phyloP scores from a whole-genome alignment of 2,113 vertebrate genomes.

The Zootoca vivipara region DNA sequence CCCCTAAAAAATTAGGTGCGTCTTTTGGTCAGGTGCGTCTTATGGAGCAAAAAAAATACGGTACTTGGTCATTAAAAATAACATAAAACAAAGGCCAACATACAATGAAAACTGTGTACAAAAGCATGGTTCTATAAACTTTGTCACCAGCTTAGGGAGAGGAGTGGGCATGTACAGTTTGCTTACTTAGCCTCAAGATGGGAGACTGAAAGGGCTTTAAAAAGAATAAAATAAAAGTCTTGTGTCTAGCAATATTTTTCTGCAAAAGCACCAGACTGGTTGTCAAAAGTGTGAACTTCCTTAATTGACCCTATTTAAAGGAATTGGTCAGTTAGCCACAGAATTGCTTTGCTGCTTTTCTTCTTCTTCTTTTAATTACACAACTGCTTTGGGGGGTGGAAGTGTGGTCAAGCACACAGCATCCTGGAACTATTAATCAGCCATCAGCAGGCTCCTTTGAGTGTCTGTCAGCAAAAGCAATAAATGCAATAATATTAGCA shows the following conservation, averaged over 20 bases:
- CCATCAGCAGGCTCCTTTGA: background rate
- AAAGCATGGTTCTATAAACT: background rate
- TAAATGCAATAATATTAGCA: slow-evolving; percentile 25
- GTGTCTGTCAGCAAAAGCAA: background rate
- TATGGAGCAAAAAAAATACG: too few relatives aligned
- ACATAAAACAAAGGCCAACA: background rate
- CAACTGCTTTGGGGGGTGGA: slow-evolving; percentile 18
- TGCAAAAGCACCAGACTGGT: too few relatives aligned
- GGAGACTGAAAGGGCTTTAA: background rate
- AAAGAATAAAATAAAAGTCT: too few relatives aligned
- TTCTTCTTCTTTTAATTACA: background rate
- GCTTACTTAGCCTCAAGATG: background rate
- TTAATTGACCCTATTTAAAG: slow-evolving; percentile 24
- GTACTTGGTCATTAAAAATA: background rate
- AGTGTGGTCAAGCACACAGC: background rate
- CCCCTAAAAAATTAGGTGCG: too few relatives aligned
- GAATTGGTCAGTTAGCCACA: slow-evolving; percentile 29
- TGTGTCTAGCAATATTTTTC: background rate
- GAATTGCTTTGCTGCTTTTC: slow-evolving; percentile 10
- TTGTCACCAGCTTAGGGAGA: background rate
- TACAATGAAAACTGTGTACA: background rate
- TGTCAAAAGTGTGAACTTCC: background rate
- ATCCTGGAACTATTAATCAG: slow-evolving; percentile 43
- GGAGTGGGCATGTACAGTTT: background rate
- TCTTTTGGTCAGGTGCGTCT: too few relatives aligned